phyloP scores from a whole-genome alignment of 2,797 vertebrate genomes.

The Acestrorhynchus altus region DNA sequence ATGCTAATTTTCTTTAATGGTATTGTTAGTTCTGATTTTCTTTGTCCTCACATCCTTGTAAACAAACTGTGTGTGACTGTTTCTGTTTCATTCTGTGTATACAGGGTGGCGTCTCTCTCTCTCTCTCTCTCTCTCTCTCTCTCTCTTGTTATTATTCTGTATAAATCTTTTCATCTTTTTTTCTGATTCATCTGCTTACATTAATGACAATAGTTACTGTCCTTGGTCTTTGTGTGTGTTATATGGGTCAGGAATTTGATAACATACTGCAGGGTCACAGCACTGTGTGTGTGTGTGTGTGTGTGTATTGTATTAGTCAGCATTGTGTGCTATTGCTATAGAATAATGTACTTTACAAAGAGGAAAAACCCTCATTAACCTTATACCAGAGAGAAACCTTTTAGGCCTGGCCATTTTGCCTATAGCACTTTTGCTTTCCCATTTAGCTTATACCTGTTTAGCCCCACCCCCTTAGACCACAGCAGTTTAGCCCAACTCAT shows the following conservation, averaged over 20 bases:
- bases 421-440: no score
- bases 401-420: no score
- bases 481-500: no score
- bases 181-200: conserved; percentile 38
- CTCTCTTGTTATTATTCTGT: conserved; percentile 9
- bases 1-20: no score
- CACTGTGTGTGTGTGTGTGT: not conserved
- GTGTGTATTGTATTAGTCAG: not conserved
- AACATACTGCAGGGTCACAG: not conserved
- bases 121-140: not conserved
- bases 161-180: conserved; percentile 22
- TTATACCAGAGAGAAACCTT: no score
- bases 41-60: no score
- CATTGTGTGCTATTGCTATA: not conserved
- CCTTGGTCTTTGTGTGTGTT: conserved; percentile 31
- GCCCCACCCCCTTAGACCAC: no score
- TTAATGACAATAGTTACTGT: conserved; percentile 40
- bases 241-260: conserved; percentile 54
- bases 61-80: no score
- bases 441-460: no score
- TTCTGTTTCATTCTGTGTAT: no score
- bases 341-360: not conserved
- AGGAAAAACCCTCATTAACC: not conserved
- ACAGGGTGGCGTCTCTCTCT: no score
- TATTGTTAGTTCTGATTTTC: no score